Evolutionary conservation across 2,113 vertebrate genomes (phyloP), one percentile per base, ranked within the genome.

Genomic region (Pogonocichla stellata): DNA sequence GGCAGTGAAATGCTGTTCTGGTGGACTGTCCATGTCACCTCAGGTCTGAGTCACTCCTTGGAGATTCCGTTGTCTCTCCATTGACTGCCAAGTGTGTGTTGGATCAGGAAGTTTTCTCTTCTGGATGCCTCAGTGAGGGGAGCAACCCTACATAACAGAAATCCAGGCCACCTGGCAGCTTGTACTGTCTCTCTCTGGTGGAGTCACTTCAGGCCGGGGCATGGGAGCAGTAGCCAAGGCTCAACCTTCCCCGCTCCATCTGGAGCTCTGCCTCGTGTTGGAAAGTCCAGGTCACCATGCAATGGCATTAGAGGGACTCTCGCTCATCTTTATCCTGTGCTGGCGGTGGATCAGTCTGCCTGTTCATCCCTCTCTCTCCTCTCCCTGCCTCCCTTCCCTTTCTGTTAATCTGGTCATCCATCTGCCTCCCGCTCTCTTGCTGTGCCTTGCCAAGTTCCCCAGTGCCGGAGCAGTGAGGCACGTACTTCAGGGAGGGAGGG

Each of bases 381-480:
- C 88, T 83, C 81, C 72, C 51, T 47, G 62, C 60, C 71, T 81
- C 33, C 50, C 47, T 85, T 92, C 86, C 58, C 90, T 69, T 45
- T 58, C 86, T 14, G 48, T 65, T 84, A 93, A 90, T 96, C 93
- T 84, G 79, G 86, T 67, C 45, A 2, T 96, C 83, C 89, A 91
- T 96, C 95, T 86, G 73, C 83, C 70, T 96, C 42, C 88, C 9
- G 7, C 34, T 83, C 78, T 95, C 88, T 54, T 13, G 19, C 80
- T 93, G 88, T 12, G 22, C 90, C 47, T 91, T 88, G 90, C 95
- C 96, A 95, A 88, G 97, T 92, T 97, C 94, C 95, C 81, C 77
- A 61, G 86, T 14, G 50, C 73, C 0, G 19, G 94, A 92, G 92
- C 14, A 19, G 10, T 2, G 84, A 95, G 93, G 65, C 92, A 77